Conservation (phyloP, 2,113 vertebrate species). For the Puma concolor region DNA sequence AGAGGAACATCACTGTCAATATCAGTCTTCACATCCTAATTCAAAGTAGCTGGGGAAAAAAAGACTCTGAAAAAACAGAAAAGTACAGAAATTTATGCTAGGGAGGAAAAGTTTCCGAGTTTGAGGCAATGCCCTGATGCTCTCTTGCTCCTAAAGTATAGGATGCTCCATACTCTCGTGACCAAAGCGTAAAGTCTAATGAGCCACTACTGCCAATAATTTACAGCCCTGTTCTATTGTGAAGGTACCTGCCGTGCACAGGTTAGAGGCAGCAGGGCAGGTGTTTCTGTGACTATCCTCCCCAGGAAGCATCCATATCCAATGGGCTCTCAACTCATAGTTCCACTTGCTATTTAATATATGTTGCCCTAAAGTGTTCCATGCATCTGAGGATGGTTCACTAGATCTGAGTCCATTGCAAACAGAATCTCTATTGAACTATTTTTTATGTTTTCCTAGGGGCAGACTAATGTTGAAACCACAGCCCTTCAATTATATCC, state of each 20-base stretch:
- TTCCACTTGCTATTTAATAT: not conserved
- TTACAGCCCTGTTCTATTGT: not conserved
- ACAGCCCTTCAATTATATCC: not conserved
- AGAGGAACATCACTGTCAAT: not conserved
- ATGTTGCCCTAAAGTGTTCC: not conserved
- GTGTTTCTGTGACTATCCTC: not conserved
- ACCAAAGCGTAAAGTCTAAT: not conserved
- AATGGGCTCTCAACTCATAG: not conserved
- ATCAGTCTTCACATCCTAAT: not conserved
- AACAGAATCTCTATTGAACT: not conserved
- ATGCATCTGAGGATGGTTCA: not conserved
- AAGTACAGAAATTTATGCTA: not conserved
- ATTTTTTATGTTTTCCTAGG: not conserved
- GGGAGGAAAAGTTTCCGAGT: not conserved
- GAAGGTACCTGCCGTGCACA: fast-evolving
- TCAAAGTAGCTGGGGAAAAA: not conserved
- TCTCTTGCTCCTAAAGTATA: not conserved
- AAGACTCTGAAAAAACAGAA: not conserved
- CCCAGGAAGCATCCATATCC: not conserved
- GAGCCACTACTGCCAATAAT: not conserved
- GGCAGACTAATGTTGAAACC: not conserved
- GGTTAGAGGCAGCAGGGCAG: not conserved
- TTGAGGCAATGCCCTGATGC: too few species aligned
- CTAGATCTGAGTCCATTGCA: not conserved
- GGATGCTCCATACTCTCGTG: not conserved